Evolutionary conservation across 2,113 vertebrate species (phyloP), one percentile per base, ranked within the genome.

Genomic region (Sturnus vulgaris): DNA sequence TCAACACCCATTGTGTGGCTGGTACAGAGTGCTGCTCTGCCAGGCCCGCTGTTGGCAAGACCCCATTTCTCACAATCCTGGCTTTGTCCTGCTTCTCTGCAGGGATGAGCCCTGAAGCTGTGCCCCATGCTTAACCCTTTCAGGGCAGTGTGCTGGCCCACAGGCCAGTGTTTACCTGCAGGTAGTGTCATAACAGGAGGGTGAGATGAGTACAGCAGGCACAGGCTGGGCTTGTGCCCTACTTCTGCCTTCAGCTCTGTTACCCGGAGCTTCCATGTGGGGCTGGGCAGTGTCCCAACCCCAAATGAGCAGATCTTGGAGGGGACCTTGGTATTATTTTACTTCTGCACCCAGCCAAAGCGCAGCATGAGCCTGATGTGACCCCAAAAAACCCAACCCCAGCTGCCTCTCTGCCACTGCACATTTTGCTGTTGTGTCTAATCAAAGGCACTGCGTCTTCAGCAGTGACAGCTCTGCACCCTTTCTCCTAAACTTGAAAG

Each of bases 11-110:
- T 94, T 97, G 94, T 96, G 90, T 2, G 47, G 24, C 83, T 86
- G 86, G 92, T 84, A 84, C 90, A 61, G 69, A 2, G 23, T 20
- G 73, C 69, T 25, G 83, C 79, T 94, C 78, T 88, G 86, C 95
- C 52, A 71, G 6, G 65, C 79, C 76, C 0, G 23, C 77, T 64
- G 31, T 79, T 94, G 93, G 92, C 97, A 93, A 91, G 93, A 92
- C 86, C 89, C 68, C 63, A 9, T 96, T 95, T 95, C 90, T 96
- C 79, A 97, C 97, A 97, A 96, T 97, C 92, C 93, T 71, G 65
- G 93, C 96, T 97, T 97, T 97, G 96, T 97, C 87, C 60, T 94
- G 94, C 81, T 66, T 83, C 73, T 91, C 65, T 42, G 75, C 86
- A 24, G 86, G 75, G 82, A 91, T 69, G 90, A 93, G 92, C 77